Base-by-base conservation (phyloP, 2,888 invertebrate species). In the Synergus gifuensis region DNA sequence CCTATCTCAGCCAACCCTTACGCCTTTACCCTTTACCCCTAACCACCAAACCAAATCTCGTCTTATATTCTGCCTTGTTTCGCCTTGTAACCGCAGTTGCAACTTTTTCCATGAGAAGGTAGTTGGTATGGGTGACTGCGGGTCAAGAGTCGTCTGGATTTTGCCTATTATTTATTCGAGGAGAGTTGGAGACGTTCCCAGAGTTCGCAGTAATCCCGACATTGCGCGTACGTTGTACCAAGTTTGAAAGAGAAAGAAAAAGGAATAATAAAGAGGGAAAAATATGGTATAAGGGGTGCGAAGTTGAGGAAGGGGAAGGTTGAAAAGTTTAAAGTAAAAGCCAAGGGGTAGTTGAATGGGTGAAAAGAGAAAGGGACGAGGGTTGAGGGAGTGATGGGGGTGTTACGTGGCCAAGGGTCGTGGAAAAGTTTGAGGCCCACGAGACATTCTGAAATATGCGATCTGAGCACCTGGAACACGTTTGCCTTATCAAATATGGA, bases 401-500 rank as follows among this genome's bases (percentile, higher is more conserved):
- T 62, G 12, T 22, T 62, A n/a, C 14, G 44, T 49, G 14, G 16
- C 49, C 49, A 49, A 73, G 28, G 77, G 64, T 28, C 76, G 82
- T 42, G 79, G 60, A 80, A 80, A 83, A 83, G 64, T 81, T 83
- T 9, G 28, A 36, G 82, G 46, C 60, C 67, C 60, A 76, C 60
- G 62, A 62, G 73, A 67, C 54, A 63, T 36, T 44, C 63, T 60
- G 64, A 81, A 83, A 78, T 84, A 79, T 81, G 80, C 78, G 84
- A 69, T 44, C 64, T 60, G 62, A 49, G 54, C 67, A 49, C 28
- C 42, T 58, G 76, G 63, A 69, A 81, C 79, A 78, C 66, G 83
- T 73, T 73, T 73, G 76, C 64, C 79, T 83, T 84, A 83, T 85
- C 82, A 85, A 85, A 83, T 83, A 85, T 85, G 84, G 78, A 84